phyloP scores from a whole-genome alignment of 2,888 invertebrate genomes.

The Tuberolachnus salignus region DNA sequence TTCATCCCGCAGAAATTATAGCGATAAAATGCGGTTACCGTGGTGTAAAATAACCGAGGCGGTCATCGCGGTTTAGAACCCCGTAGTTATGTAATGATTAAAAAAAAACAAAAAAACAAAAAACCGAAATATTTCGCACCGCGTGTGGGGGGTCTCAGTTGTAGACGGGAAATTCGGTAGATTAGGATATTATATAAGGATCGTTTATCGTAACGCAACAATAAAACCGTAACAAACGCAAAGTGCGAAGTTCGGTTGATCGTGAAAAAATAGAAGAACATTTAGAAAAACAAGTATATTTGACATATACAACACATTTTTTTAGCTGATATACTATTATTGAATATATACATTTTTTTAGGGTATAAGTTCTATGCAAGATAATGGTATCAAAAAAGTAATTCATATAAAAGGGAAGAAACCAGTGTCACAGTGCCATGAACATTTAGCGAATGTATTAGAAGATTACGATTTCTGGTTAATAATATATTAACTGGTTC shows the following conservation, averaged over 20 bases:
- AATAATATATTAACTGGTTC: too few species aligned
- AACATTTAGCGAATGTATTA: constrained; percentile 92
- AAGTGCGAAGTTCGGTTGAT: constrained; percentile 97
- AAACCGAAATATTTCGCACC: too few species aligned
- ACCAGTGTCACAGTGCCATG: constrained; percentile 83
- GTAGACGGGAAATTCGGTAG: too few species aligned
- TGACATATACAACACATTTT: not conserved
- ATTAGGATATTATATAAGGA: too few species aligned
- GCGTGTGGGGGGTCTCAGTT: too few species aligned
- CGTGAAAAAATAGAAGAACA: constrained; percentile 99
- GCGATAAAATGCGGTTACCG: not conserved
- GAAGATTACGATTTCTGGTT: constrained; percentile 92
- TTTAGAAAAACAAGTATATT: constrained; percentile 86
- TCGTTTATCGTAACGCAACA: too few species aligned
- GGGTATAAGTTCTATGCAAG: constrained; percentile 95
- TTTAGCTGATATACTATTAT: not conserved
- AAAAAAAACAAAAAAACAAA: too few species aligned
- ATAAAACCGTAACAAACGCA: too few species aligned
- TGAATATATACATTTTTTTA: constrained; percentile 57
- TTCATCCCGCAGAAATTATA: too few species aligned
- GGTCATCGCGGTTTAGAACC: not conserved
- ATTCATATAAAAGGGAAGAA: constrained; percentile 82
- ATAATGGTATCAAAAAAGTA: constrained; percentile 82
- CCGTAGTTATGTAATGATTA: too few species aligned
- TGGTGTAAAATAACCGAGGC: not conserved